These are phyloP conservation scores for Cheilinus undulatus DNA, from an alignment of 2,113 vertebrate genomes.

Conservation along the genomic window DNA sequence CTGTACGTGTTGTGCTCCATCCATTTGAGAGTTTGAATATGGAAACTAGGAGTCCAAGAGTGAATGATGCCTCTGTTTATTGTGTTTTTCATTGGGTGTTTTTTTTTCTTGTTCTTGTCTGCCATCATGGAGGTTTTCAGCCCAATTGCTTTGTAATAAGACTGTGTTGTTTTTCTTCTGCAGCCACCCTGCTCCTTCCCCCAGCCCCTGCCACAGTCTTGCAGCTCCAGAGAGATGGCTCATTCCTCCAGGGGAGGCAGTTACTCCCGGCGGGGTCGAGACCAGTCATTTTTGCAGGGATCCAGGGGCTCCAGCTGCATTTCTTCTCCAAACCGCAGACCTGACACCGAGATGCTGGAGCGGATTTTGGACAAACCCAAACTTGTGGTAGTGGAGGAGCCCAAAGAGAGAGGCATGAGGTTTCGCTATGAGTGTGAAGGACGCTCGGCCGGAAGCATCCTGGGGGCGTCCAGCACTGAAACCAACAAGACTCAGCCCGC, in stretches of 20 bases:
- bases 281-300: conserved; percentile 13
- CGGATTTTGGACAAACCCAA: conserved; percentile 79
- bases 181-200: conserved; percentile 47
- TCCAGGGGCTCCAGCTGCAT: background rate
- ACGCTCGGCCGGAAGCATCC: conserved; percentile 92
- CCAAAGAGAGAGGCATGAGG: conserved; percentile 94
- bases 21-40: background rate
- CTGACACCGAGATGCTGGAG: conserved; percentile 70
- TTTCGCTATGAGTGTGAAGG: conserved; percentile 95
- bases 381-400: conserved; percentile 90
- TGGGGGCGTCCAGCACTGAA: conserved; percentile 89
- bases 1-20: background rate
- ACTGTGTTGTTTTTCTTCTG: background rate
- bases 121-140: background rate
- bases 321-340: conserved; percentile 21
- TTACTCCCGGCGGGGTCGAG: conserved; percentile 13
- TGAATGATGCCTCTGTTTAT: background rate
- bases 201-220: conserved; percentile 4
- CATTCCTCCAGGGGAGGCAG: conserved; percentile 25
- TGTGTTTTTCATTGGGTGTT: background rate
- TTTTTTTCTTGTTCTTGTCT: background rate
- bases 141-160: background rate
- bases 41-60: too few relatives aligned
- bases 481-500: conserved; percentile 89
- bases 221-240: conserved; percentile 47